phyloP scores from a whole-genome alignment of 2,888 invertebrate species.

The Epicampocera succincta region DNA sequence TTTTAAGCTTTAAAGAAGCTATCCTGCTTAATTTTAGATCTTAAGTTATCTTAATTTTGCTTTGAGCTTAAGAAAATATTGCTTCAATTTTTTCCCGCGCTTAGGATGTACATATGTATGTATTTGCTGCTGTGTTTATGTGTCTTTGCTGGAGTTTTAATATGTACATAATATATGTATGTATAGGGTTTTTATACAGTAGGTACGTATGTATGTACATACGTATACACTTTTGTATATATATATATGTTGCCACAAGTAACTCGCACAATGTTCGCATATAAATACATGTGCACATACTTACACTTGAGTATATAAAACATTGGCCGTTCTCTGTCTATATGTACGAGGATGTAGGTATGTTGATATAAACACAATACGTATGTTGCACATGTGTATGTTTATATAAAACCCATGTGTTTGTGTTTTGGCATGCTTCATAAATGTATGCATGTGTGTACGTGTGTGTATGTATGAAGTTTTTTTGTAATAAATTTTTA shows the following conservation, averaged over 20 bases:
- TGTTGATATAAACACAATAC: too few relatives aligned
- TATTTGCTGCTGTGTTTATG: background rate
- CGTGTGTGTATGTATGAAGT: background rate
- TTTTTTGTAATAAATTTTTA: conserved; percentile 47
- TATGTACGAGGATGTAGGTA: too few relatives aligned
- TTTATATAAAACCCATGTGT: background rate
- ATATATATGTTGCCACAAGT: background rate
- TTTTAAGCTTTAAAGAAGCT: too few relatives aligned
- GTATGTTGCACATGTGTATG: background rate
- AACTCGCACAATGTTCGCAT: background rate
- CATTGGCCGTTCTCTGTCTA: too few relatives aligned
- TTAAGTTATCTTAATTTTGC: too few relatives aligned
- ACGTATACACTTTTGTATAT: background rate
- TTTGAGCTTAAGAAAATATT: too few relatives aligned
- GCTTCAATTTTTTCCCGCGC: too few relatives aligned
- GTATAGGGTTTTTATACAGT: background rate
- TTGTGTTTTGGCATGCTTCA: background rate
- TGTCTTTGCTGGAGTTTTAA: background rate
- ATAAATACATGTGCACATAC: background rate
- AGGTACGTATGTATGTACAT: background rate
- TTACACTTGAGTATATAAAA: conserved; percentile 2
- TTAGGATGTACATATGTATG: background rate
- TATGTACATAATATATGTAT: conserved; percentile 9
- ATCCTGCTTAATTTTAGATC: too few relatives aligned
- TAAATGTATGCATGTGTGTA: background rate